phyloP scores from a whole-genome alignment of 2,888 invertebrate genomes.

The Scelioninae gen. 1 region DNA sequence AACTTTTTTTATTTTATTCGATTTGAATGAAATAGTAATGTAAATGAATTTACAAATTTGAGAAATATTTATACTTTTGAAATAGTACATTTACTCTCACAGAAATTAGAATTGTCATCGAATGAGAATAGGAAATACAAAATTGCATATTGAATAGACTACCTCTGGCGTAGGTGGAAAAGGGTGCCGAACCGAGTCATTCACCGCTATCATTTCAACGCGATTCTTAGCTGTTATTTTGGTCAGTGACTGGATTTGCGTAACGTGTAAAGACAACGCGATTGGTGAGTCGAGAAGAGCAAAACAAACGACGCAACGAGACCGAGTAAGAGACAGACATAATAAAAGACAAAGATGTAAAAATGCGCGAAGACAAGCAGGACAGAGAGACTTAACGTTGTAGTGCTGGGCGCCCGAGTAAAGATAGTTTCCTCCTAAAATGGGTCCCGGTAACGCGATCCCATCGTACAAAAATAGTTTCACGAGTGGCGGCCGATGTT shows the following conservation, averaged over 20 bases:
- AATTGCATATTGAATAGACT: neutral
- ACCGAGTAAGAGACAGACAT: conserved; percentile 48
- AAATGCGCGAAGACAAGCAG: conserved; percentile 62
- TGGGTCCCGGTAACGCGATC: conserved; percentile 88
- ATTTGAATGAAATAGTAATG: too few species aligned
- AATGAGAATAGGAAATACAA: conserved; percentile 7
- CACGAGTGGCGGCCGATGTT: conserved; percentile 66
- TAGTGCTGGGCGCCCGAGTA: conserved; percentile 79
- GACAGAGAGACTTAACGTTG: conserved; percentile 60
- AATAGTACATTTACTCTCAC: neutral
- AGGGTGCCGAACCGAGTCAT: conserved; percentile 64
- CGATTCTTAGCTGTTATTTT: conserved; percentile 79
- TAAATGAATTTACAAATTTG: too few species aligned
- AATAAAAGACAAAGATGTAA: conserved; percentile 56
- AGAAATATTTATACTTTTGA: too few species aligned
- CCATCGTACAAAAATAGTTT: conserved; percentile 86
- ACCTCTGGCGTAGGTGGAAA: conserved; percentile 56
- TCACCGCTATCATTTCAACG: conserved; percentile 62
- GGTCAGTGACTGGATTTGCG: conserved; percentile 83
- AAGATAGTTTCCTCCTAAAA: conserved; percentile 88
- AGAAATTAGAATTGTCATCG: conserved; percentile 18
- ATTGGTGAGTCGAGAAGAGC: conserved; percentile 73
- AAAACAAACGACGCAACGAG: conserved; percentile 61
- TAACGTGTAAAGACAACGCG: conserved; percentile 75
- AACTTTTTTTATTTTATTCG: too few species aligned